phyloP scores from a whole-genome alignment of 2,797 vertebrate species.

The Cossypha caffra region DNA sequence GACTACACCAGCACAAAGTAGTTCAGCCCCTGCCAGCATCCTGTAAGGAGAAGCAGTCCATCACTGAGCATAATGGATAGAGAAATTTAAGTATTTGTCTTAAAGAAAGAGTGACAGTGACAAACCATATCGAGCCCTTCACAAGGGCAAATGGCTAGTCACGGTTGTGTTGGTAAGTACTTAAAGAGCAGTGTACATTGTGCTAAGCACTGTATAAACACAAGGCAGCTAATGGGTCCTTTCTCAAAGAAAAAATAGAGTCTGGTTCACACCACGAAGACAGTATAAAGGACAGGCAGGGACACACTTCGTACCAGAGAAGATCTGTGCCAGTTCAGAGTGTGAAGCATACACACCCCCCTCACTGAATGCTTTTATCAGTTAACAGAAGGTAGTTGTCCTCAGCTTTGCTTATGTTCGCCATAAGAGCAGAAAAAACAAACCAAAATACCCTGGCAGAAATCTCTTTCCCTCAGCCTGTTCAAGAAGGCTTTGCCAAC shows the following conservation, averaged over 20 bases:
- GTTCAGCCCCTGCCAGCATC: background rate
- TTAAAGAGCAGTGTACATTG: background rate
- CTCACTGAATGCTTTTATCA: background rate
- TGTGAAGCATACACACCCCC: background rate
- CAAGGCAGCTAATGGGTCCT: background rate
- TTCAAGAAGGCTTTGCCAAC: background rate
- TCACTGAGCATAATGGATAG: background rate
- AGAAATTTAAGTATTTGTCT: background rate
- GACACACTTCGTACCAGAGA: background rate
- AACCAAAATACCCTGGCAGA: background rate
- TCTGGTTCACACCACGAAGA: background rate
- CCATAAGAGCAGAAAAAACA: background rate
- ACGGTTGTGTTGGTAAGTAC: background rate
- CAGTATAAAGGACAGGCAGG: background rate
- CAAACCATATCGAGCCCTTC: background rate
- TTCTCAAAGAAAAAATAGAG: constrained; percentile 29
- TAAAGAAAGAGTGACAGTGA: background rate
- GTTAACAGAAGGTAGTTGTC: background rate
- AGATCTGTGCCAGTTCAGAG: background rate
- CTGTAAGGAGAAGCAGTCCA: background rate
- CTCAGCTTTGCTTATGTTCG: background rate
- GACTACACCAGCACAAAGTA: background rate
- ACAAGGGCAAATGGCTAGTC: background rate
- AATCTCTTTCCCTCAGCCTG: background rate
- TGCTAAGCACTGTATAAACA: constrained; percentile 5